Evolutionary conservation across 2,888 invertebrate genomes (phyloP), one percentile per base, ranked within the genome.

Genomic region (Dermolepida albohirtum): DNA sequence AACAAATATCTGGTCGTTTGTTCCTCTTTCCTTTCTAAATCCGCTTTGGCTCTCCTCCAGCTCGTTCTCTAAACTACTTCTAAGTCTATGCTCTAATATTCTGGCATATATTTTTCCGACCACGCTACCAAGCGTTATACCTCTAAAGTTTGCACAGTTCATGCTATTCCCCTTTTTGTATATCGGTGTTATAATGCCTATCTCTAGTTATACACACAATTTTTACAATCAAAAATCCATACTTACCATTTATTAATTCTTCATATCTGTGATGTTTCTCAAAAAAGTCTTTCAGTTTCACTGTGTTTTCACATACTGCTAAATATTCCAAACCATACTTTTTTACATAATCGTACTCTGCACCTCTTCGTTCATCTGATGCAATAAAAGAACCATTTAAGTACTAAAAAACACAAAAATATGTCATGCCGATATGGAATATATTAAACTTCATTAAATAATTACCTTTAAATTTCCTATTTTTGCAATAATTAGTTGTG

Each of bases 281-380:
- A 43, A 88, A 82, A 80, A 96, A 95, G 41, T 85, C 84, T 0
- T 84, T 86, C 47, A 82, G 79, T 59, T 84, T 83, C 0, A 82
- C 81, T 70, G 85, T 85, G 11, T 81, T 83, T 47, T 77, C 74
- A 73, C 87, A 87, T 0, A 87, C 86, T 71, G 85, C 83, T 59
- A 90, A 83, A 92, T 93, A 95, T 69, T 91, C 89, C 0, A 87
- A 83, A 0, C 93, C 94, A 81, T 91, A 91, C 17, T 90, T 88
- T 82, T 96, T 96, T 82, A 97, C 84, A 77, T 97, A 96, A 84
- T 97, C 97, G 70, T 95, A 92, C 78, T 97, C 96, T 0, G 96
- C 94, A 1, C 95, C 96, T 72, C 92, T 88, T 64, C 95, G 88
- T 68, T 94, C 90, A 66, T 90, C 89, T 0, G 85, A 78, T 0